Base-by-base conservation (phyloP, 2,888 invertebrate genomes). In the Torymus tubicola region DNA sequence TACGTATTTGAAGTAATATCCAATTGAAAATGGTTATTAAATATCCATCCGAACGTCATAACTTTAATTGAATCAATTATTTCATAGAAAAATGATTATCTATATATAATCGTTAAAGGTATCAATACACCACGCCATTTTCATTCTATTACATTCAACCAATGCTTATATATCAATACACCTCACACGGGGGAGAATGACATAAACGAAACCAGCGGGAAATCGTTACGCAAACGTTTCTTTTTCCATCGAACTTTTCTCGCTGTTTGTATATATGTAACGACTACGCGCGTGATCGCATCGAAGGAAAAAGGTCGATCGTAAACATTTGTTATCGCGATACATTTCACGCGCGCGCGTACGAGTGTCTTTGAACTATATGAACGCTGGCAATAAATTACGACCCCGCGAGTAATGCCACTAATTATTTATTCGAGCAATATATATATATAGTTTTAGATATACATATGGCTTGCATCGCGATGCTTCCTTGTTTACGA, bases 261-360 rank as follows among this genome's bases (percentile, higher is more conserved):
- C 24, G 31, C 50, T 16, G 8, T 55, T 24, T 10, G 60, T 71
- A 24, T 55, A 14, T 2, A 18, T 58, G 21, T 21, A 24, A 21
- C n/a, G 61, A 42, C 42, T 42, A 42, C 55, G 53, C 50, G n/a
- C 60, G 42, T 53, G n/a, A 72, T 72, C 71, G 42, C 42, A 53
- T 68, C 50, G 8, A 16, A 58, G 21, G 67, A 73, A 72, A 79
- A 69, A 68, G 50, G 10, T 42, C 53, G 55, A 50, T 73, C 68
- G 55, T 79, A 73, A 68, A 73, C 50, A 79, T 69, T 79, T 79
- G 69, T 63, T 72, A 78, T 57, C 68, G 61, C 50, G n/a, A 50
- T 31, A 18, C 21, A 60, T 78, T 61, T 24, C 52, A 31, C 14
- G 63, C 16, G 18, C 42, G 3, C 31, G 67, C n/a, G 24, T 53